phyloP scores from a whole-genome alignment of 2,888 invertebrate genomes.

The Callinectes sapidus region DNA sequence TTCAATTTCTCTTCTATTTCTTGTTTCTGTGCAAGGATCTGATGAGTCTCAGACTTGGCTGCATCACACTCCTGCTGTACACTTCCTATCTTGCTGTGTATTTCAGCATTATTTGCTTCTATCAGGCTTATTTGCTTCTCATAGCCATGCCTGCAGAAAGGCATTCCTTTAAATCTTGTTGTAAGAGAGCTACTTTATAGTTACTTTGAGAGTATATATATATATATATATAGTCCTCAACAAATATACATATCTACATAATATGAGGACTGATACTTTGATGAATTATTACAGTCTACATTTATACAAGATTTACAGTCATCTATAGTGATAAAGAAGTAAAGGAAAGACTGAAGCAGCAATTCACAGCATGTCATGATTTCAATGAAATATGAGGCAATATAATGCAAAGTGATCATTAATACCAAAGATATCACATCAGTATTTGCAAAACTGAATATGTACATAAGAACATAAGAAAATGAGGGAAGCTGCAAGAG shows the following conservation, averaged over 20 bases:
- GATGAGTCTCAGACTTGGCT: constrained; percentile 34
- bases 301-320: neutral
- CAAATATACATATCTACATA: neutral
- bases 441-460: neutral
- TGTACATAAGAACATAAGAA: too few relatives aligned
- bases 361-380: neutral
- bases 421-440: neutral
- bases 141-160: constrained; percentile 50
- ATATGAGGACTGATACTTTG: neutral
- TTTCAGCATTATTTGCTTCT: constrained; percentile 60
- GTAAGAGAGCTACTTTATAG: neutral
- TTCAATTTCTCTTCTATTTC: constrained; percentile 43
- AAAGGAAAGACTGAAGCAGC: neutral
- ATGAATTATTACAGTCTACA: neutral
- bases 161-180: constrained; percentile 16
- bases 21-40: constrained; percentile 38
- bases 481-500: too few relatives aligned
- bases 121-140: constrained; percentile 64
- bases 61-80: constrained; percentile 52
- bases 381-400: neutral
- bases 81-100: constrained; percentile 61
- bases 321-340: neutral
- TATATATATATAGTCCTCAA: neutral
- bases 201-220: neutral
- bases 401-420: neutral